phyloP scores from a whole-genome alignment of 2,113 vertebrate species.

The Brevimyrus niger region DNA sequence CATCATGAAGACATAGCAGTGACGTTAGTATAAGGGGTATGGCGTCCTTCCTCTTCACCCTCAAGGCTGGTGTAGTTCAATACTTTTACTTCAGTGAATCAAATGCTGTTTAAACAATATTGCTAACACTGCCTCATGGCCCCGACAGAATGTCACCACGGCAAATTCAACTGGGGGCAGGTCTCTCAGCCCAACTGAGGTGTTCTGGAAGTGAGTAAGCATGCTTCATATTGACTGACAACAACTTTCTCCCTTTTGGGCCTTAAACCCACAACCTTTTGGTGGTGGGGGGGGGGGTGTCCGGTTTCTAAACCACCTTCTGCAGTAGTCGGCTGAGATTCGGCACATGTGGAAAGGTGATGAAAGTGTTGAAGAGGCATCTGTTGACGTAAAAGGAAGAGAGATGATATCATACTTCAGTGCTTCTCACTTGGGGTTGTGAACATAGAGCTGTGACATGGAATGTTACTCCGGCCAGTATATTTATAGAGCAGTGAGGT shows the following conservation, averaged over 20 bases:
- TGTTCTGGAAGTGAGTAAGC: conserved; percentile 74
- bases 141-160: conserved; percentile 31
- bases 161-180: conserved; percentile 31
- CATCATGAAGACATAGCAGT: neutral
- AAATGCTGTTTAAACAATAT: neutral
- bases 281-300: neutral
- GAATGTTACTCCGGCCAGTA: neutral
- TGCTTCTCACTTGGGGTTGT: neutral
- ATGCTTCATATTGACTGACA: neutral
- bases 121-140: neutral
- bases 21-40: neutral
- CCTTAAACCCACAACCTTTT: neutral
- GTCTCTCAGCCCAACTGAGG: conserved; percentile 56
- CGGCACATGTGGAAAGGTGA: neutral
- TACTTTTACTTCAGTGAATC: neutral
- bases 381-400: neutral
- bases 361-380: neutral
- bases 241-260: neutral
- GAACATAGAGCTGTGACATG: neutral
- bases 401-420: neutral
- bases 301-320: neutral
- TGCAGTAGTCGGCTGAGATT: neutral
- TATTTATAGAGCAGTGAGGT: neutral
- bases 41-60: neutral
- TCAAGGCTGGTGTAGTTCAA: neutral